Base-by-base conservation (phyloP, 2,888 invertebrate genomes). In the Cheilosia urbana region DNA sequence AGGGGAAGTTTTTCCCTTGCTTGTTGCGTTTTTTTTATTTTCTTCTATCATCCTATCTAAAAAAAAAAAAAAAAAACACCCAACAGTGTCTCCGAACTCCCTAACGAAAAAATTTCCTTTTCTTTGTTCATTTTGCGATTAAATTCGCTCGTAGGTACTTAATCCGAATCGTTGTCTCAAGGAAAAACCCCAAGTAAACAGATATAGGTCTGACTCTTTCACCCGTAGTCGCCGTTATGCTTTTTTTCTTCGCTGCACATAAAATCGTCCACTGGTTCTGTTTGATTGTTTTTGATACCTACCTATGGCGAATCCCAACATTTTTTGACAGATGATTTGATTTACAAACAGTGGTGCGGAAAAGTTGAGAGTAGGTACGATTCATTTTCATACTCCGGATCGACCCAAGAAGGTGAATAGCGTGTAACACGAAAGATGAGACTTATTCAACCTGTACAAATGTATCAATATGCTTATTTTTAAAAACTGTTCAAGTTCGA, bases 161-260 rank as follows among this genome's bases (percentile, higher is more conserved):
- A 58, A 69, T 75, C 15, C 37, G 13, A 15, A 21, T 51, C 15
- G 71, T 76, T 85, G 42, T 51, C 49, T 63, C 57, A 72, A 77
- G 77, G 80, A 81, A 81, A 85, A 85, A 77, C 76, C 72, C 80
- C 76, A 85, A 85, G 85, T 85, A 81, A 85, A 85, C 77, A 80
- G 66, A 76, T 51, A 66, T 76, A 76, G 60, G 47, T 71, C 81
- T 55, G 72, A 49, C 71, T 81, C 80, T 51, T 49, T 85, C 75
- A 19, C 60, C n/a, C 71, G 15, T 27, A 40, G 45, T 65, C 65
- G 71, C 47, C 65, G 65, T 49, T 55, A 17, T 65, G 63, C 60
- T 65, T 40, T 45, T 58, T 47, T 49, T 62, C 34, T 71, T n/a
- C 19, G 55, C 45, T 55, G 57, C 65, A 55, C 27, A 30, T 40